Evolutionary conservation across 2,797 vertebrate species (phyloP).

Genomic region (Anolis apletophallus): DNA sequence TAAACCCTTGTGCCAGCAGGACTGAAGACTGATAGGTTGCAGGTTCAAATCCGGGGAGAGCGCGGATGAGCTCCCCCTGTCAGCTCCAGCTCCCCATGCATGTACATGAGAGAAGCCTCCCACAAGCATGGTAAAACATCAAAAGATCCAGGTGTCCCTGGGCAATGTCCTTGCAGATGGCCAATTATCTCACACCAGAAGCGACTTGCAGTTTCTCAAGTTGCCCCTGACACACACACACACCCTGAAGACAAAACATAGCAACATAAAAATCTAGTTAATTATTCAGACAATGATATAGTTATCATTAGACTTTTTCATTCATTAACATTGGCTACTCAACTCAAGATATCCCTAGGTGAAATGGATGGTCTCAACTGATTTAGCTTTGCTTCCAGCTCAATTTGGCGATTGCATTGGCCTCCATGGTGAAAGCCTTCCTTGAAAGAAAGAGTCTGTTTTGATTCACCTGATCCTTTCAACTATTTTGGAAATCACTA

Average conservation of each 20-base stretch:
- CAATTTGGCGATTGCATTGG: neutral
- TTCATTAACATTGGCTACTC: slow-evolving; percentile 9
- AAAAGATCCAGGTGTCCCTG: no score
- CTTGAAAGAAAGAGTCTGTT: neutral
- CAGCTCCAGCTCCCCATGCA: no score
- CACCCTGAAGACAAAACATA: neutral
- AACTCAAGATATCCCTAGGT: slow-evolving; percentile 4
- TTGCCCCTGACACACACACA: no score
- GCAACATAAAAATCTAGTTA: slow-evolving; percentile 23
- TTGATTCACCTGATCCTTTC: neutral
- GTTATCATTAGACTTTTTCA: neutral
- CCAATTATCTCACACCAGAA: no score
- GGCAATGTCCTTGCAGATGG: no score
- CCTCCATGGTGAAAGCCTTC: neutral
- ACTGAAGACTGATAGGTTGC: no score
- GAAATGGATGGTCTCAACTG: slow-evolving; percentile 17
- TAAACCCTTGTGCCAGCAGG: no score
- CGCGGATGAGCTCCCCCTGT: no score
- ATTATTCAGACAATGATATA: neutral
- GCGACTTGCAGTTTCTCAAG: no score
- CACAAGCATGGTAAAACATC: no score
- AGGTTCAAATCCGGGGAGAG: no score
- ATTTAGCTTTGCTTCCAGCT: neutral
- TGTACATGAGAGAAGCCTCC: no score
- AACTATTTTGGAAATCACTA: neutral